These are phyloP conservation scores for Lochmaea capreae DNA, from an alignment of 2,888 invertebrate genomes.

Conservation along the genomic window DNA sequence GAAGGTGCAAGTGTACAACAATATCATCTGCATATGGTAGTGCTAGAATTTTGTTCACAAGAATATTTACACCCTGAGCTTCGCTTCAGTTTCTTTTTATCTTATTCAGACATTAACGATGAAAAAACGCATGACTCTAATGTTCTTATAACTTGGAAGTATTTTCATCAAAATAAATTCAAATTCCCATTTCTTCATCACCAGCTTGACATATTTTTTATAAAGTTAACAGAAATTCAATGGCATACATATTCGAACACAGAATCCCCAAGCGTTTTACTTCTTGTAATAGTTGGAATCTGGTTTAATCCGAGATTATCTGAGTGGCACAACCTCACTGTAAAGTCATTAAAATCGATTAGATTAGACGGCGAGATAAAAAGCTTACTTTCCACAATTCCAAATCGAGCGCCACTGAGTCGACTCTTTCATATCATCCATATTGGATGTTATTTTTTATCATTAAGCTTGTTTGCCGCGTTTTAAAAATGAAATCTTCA, in stretches of 20 bases:
- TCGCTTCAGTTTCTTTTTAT: too few species aligned
- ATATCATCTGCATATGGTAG: too few species aligned
- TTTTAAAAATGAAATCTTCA: conserved; percentile 29
- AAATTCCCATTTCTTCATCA: neutral
- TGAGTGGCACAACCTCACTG: conserved; percentile 49
- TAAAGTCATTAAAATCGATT: conserved; percentile 54
- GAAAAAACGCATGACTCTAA: too few species aligned
- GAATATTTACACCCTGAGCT: too few species aligned
- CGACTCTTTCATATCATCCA: conserved; percentile 31
- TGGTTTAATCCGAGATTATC: conserved; percentile 53
- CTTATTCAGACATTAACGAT: too few species aligned
- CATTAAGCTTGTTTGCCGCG: conserved; percentile 43
- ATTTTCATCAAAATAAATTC: too few species aligned
- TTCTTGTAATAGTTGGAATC: conserved; percentile 54
- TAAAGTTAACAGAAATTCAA: neutral
- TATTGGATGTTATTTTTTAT: conserved; percentile 43
- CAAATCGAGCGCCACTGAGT: neutral
- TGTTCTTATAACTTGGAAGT: too few species aligned
- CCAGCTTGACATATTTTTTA: neutral
- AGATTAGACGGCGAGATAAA: conserved; percentile 49
- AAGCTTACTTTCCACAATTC: conserved; percentile 39
- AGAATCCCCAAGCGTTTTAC: conserved; percentile 50
- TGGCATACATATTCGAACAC: conserved; percentile 20
- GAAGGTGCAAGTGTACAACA: too few species aligned
- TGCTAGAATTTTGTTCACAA: too few species aligned